Conservation (phyloP, 2,113 vertebrate genomes). For the Apodemus speciosus region DNA sequence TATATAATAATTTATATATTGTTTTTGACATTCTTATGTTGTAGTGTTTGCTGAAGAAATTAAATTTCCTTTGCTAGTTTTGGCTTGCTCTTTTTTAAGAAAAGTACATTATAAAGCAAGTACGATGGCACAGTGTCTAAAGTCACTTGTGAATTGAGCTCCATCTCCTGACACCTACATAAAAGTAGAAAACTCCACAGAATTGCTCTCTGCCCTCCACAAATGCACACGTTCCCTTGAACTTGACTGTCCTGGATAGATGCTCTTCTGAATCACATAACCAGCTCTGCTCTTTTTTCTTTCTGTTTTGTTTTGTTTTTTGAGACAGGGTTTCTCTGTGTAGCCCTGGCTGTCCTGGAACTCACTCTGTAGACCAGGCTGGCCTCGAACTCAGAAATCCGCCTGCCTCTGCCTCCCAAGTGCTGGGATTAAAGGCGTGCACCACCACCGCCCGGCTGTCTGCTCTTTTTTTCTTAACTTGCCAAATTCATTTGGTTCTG, state of each 20-base stretch:
- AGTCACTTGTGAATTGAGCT: neutral
- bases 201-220: neutral
- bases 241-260: neutral
- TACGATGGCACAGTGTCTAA: neutral
- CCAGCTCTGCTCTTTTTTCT: no score
- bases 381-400: no score
- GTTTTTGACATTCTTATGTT: neutral
- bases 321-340: no score
- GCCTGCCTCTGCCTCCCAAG: no score
- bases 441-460: no score
- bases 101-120: neutral
- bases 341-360: no score
- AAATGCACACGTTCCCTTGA: neutral
- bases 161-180: neutral
- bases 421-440: no score
- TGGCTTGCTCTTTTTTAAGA: neutral
- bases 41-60: neutral
- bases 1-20: neutral
- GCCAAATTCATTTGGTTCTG: neutral
- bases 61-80: neutral
- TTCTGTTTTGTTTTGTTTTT: no score
- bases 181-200: neutral
- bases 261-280: neutral
- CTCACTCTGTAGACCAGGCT: no score
- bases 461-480: neutral